Evolutionary conservation across 2,113 vertebrate species (phyloP).

Genomic region (Etheostoma spectabile): DNA sequence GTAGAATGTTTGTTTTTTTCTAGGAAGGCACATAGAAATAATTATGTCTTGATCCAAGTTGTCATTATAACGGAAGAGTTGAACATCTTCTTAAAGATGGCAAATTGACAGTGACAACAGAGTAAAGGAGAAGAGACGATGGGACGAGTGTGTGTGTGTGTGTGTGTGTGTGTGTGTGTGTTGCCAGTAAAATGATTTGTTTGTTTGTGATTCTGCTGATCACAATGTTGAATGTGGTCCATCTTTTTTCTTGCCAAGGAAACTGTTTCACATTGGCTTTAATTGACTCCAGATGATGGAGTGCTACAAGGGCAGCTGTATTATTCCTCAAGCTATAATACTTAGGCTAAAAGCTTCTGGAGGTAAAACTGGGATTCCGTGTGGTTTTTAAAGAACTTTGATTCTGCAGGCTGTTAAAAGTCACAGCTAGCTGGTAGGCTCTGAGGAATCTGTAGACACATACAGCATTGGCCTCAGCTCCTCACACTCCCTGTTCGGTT

Average conservation of each 20-base stretch:
- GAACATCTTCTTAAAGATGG: conserved; percentile 42
- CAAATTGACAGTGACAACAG: conserved; percentile 36
- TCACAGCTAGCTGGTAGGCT: conserved; percentile 75
- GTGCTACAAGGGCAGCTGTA: conserved; percentile 26
- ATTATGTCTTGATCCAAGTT: conserved; percentile 51
- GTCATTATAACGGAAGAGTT: conserved; percentile 32
- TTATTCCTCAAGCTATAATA: conserved; percentile 24
- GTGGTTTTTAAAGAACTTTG: conserved; percentile 4
- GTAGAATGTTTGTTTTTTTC: conserved; percentile 1
- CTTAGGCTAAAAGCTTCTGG: conserved; percentile 1
- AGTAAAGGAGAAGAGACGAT: conserved; percentile 31
- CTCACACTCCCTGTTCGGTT: conserved; percentile 34
- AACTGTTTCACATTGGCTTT: conserved; percentile 47
- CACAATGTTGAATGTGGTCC: conserved; percentile 43
- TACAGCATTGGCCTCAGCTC: conserved; percentile 50
- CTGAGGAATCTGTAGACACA: conserved; percentile 77
- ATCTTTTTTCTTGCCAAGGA: conserved; percentile 34
- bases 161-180: conserved; percentile 24
- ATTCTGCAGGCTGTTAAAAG: conserved; percentile 58
- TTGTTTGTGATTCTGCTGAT: conserved; percentile 63
- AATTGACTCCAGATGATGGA: conserved; percentile 64
- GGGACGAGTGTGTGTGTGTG: conserved; percentile 14
- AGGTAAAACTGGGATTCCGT: not conserved
- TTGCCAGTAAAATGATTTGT: conserved; percentile 38
- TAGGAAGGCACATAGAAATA: conserved; percentile 23